A percentile compares a stretch with the other conserved stretches of the same genome.
These are phyloP conservation scores for Papilio demoleus DNA, from an alignment of 2,888 invertebrate genomes.

Conservation along the genomic window DNA sequence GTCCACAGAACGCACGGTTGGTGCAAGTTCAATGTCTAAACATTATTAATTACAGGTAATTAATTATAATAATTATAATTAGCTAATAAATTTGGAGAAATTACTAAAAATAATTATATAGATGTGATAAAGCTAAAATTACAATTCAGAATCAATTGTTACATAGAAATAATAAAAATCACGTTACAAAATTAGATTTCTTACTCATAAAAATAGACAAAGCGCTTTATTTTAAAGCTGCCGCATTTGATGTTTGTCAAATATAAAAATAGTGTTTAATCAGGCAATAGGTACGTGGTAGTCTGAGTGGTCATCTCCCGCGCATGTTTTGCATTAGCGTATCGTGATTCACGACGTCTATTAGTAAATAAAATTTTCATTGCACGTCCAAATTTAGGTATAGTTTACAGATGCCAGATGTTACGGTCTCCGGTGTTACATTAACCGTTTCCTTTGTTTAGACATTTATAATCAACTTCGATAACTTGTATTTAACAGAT, in stretches of 20 bases:
- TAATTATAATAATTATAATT: constrained; percentile 7
- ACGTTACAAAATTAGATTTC: not conserved
- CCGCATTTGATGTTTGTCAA: constrained; percentile 8
- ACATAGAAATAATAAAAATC: not conserved
- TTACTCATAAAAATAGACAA: not conserved
- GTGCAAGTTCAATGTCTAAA: constrained; percentile 27
- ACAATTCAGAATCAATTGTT: not conserved
- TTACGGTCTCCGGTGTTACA: not conserved
- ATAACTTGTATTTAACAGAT: not conserved
- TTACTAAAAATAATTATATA: too few relatives aligned
- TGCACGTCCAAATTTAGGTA: constrained; percentile 35
- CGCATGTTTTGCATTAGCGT: constrained; percentile 13
- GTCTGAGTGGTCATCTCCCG: not conserved
- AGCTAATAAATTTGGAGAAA: too few relatives aligned
- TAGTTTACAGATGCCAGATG: constrained; percentile 30
- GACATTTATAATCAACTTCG: not conserved
- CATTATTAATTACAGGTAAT: not conserved
- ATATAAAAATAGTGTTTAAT: constrained; percentile 30
- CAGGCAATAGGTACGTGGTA: constrained; percentile 14
- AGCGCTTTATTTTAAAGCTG: constrained; percentile 11
- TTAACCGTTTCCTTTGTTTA: not conserved
- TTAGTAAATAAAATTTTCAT: constrained; percentile 33
- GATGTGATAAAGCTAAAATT: not conserved
- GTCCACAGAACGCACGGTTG: constrained; percentile 1
- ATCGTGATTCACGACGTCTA: constrained; percentile 23